Evolutionary conservation across 2,797 vertebrate species (phyloP), one percentile per base, ranked within the genome.

Genomic region (Rhinogobio ventralis): DNA sequence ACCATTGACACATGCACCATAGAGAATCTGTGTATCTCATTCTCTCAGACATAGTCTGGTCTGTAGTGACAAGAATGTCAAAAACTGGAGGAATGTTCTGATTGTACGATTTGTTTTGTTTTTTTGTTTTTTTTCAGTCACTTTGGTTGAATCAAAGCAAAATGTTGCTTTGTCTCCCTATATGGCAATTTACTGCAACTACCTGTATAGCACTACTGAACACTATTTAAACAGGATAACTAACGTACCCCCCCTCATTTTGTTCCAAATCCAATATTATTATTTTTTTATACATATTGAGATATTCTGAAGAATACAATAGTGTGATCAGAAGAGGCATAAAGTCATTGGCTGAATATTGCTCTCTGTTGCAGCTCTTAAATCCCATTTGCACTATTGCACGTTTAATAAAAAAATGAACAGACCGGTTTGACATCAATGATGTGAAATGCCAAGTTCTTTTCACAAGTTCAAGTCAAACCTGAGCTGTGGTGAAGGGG

Each of bases 51-150:
- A 25, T 60, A 10, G 23, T 57, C 15, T 66, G 60, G 13, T 51
- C 45, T 53, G 42, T 49, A 66, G 51, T 53, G 60, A 66, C 7
- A 83, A 53, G 30, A 82, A 82, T 67, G 14, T 20, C 23, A 83
- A 75, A 19, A 75, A 53, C 45, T 53, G 11, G 2, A 83, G 17
- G 72, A 83, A 82, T 62, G 80, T 66, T 83, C 33, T 51, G 45
- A 75, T 13, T 49, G 11, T 14, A 60, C 11, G 30, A 39, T 64
- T 36, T 49, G 28, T 36, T 78, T 67, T n/a, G n/a, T n/a, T n/a
- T n/a, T n/a, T n/a, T n/a, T n/a, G n/a, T n/a, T 68, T 73, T 30
- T 7, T 1, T 6, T 17, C 49, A 42, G 67, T 3, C 33, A 55
- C 23, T 11, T 69, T 23, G 19, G 5, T 57, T 81, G 11, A 69